Percentiles rank a stretch among this genome's conserved stretches.
Conservation (phyloP, 2,888 invertebrate species). For the Leucophenga maculata region DNA sequence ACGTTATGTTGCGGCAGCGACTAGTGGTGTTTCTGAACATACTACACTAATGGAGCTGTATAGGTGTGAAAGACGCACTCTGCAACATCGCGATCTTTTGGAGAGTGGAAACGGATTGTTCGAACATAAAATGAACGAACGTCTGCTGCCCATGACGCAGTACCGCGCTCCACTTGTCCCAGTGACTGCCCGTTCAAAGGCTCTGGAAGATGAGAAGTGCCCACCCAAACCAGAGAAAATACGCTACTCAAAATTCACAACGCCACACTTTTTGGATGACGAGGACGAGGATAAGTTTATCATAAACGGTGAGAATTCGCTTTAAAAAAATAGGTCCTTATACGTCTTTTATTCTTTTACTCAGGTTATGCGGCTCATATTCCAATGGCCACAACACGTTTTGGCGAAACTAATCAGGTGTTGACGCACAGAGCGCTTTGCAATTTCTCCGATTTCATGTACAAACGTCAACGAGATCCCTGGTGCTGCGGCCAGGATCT, state of each 20-base stretch:
- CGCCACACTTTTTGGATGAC: conserved; percentile 68
- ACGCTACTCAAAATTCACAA: conserved; percentile 65
- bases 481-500: conserved; percentile 75
- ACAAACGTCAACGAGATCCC: conserved; percentile 80
- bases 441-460: conserved; percentile 83
- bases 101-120: conserved; percentile 59
- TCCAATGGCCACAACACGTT: conserved; percentile 66
- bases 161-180: conserved; percentile 80
- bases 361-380: conserved; percentile 67
- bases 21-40: conserved; percentile 82
- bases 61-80: conserved; percentile 72
- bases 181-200: conserved; percentile 80
- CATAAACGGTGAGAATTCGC: conserved; percentile 54
- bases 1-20: conserved; percentile 81
- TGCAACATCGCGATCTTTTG: conserved; percentile 61
- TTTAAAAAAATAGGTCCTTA: neutral
- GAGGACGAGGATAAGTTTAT: conserved; percentile 67
- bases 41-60: conserved; percentile 77
- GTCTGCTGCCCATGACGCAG: conserved; percentile 77
- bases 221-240: conserved; percentile 73
- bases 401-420: conserved; percentile 73
- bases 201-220: conserved; percentile 76
- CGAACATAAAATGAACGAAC: conserved; percentile 62
- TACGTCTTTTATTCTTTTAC: neutral
- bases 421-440: conserved; percentile 81